Percentiles rank a stretch among this genome's conserved stretches.
phyloP scores from a whole-genome alignment of 2,113 vertebrate genomes.

The Euleptes europaea region DNA sequence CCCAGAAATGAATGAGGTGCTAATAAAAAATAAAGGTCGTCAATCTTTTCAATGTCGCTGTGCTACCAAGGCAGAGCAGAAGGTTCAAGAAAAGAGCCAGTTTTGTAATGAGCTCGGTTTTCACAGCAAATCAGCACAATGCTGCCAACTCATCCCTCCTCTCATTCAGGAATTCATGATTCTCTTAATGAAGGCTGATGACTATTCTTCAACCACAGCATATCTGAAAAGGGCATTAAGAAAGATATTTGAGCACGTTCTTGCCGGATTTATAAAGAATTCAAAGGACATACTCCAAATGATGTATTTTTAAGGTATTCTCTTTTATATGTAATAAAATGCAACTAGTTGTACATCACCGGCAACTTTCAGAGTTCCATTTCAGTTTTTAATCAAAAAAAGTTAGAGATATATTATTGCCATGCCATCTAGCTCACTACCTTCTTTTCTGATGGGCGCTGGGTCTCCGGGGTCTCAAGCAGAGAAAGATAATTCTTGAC shows the following conservation, averaged over 20 bases:
- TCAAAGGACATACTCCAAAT: background rate
- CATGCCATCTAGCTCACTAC: too few relatives aligned
- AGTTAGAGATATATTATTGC: too few relatives aligned
- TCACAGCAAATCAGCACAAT: background rate
- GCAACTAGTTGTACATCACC: background rate
- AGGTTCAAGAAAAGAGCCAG: background rate
- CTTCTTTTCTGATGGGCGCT: too few relatives aligned
- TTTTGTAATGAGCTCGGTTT: background rate
- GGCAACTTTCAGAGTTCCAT: background rate
- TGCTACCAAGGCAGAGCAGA: background rate
- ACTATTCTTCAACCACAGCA: background rate
- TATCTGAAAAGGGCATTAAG: background rate
- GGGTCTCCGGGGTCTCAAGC: too few relatives aligned
- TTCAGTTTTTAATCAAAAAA: background rate
- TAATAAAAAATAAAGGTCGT: background rate
- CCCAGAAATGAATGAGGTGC: background rate
- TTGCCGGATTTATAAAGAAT: background rate
- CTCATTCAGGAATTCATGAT: background rate
- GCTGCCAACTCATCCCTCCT: background rate
- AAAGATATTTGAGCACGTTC: background rate
- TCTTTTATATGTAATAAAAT: background rate
- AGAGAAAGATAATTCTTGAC: too few relatives aligned
- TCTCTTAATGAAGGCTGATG: background rate
- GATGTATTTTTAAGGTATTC: accelerated
- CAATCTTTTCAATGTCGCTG: background rate